Conservation (phyloP, 2,888 invertebrate species). For the Eudasyphora cyanicolor region DNA sequence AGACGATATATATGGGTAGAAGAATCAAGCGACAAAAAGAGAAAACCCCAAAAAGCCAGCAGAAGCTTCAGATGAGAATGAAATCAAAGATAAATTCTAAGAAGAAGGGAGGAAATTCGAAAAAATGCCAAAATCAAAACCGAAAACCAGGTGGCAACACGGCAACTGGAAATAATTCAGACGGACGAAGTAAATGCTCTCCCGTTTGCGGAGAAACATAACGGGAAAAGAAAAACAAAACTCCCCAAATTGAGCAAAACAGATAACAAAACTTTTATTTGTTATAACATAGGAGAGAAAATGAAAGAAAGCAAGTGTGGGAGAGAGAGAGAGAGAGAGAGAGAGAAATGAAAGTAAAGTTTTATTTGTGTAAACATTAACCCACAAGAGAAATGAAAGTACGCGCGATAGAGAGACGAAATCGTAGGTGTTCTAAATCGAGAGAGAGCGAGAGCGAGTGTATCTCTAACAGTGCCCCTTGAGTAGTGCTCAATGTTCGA, state of each 20-base stretch:
- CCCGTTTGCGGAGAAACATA: background rate
- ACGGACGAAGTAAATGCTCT: conserved; percentile 29
- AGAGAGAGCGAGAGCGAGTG: conserved; percentile 67
- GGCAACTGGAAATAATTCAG: conserved; percentile 63
- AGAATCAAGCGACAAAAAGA: background rate
- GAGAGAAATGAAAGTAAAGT: background rate
- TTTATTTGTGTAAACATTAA: conserved; percentile 64
- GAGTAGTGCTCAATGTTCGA: conserved; percentile 62
- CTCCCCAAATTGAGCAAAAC: conserved; percentile 1
- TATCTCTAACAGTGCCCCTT: conserved; percentile 23
- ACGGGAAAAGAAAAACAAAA: conserved; percentile 6
- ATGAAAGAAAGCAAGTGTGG: background rate
- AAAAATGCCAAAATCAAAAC: background rate
- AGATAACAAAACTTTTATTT: background rate
- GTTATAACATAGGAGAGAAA: background rate
- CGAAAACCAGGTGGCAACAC: conserved; percentile 67
- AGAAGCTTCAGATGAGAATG: conserved; percentile 40
- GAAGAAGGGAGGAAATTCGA: conserved; percentile 36
- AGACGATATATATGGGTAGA: conserved; percentile 13
- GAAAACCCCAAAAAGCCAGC: background rate
- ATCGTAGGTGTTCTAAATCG: no score
- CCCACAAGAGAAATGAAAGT: background rate
- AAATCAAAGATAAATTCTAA: conserved; percentile 50
- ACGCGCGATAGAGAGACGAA: conserved; percentile 25
- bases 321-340: conserved; percentile 6